phyloP scores from a whole-genome alignment of 2,113 vertebrate genomes.

The Arenaria interpres region DNA sequence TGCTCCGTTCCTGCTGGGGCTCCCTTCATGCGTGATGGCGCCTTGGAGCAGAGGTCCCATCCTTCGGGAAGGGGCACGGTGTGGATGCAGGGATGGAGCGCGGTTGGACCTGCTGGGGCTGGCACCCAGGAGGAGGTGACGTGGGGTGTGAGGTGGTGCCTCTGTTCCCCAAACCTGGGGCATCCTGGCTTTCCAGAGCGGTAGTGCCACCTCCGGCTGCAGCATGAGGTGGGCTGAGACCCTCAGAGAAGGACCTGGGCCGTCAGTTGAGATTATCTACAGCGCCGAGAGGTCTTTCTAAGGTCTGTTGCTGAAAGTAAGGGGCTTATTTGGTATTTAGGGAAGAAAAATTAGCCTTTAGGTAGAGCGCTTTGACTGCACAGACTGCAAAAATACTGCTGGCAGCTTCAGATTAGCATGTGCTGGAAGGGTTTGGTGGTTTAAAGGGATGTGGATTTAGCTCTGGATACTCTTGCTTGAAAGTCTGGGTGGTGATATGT shows the following conservation, averaged over 20 bases:
- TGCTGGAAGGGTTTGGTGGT: background rate
- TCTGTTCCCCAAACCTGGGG: background rate
- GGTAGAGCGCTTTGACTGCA: background rate
- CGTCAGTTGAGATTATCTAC: accelerated
- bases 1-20: accelerated
- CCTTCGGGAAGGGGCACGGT: accelerated
- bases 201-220: background rate
- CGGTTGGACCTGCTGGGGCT: background rate
- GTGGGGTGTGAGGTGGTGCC: accelerated
- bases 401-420: background rate
- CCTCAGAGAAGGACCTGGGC: background rate
- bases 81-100: background rate
- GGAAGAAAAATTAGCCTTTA: background rate
- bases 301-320: background rate
- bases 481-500: background rate
- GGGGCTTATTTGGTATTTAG: background rate
- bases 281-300: background rate
- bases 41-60: background rate
- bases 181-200: background rate
- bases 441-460: background rate
- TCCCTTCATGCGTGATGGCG: accelerated
- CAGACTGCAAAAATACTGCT: background rate
- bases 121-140: background rate
- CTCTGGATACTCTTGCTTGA: background rate
- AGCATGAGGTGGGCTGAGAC: background rate